Evolutionary conservation across 2,113 vertebrate species (phyloP).

Genomic region (Mobula birostris): DNA sequence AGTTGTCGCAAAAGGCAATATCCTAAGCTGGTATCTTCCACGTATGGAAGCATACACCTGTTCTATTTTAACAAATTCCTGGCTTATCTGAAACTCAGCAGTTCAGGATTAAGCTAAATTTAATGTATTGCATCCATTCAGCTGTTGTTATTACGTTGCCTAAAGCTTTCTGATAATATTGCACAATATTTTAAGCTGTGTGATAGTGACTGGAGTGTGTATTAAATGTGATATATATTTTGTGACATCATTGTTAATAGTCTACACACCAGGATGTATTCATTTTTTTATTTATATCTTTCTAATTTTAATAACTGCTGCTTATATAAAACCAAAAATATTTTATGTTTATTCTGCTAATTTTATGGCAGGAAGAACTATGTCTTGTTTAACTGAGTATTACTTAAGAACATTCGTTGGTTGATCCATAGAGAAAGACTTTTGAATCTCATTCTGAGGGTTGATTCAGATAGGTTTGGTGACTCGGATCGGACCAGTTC

Average conservation of each 20-base stretch:
- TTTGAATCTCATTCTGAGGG: background rate
- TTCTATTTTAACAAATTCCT: background rate
- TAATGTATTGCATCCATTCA: background rate
- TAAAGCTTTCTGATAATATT: constrained; percentile 22
- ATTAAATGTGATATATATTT: constrained; percentile 22
- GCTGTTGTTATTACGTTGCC: background rate
- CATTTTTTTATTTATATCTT: background rate
- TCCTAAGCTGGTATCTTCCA: no score
- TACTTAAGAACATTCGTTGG: background rate
- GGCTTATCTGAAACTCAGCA: background rate
- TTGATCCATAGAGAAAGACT: background rate
- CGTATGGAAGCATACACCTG: background rate
- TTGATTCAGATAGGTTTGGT: background rate
- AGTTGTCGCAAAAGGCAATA: no score
- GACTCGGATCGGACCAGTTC: background rate
- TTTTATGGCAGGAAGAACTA: background rate
- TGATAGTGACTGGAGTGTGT: constrained; percentile 11
- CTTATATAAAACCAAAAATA: constrained; percentile 34
- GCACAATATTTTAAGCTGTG: background rate
- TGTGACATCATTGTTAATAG: background rate
- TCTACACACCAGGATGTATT: constrained; percentile 16
- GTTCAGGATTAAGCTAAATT: background rate
- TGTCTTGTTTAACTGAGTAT: background rate
- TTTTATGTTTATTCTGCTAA: constrained; percentile 13
- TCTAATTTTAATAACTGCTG: constrained; percentile 18